Conservation (phyloP, 2,113 vertebrate species). For the Redunca redunca region DNA sequence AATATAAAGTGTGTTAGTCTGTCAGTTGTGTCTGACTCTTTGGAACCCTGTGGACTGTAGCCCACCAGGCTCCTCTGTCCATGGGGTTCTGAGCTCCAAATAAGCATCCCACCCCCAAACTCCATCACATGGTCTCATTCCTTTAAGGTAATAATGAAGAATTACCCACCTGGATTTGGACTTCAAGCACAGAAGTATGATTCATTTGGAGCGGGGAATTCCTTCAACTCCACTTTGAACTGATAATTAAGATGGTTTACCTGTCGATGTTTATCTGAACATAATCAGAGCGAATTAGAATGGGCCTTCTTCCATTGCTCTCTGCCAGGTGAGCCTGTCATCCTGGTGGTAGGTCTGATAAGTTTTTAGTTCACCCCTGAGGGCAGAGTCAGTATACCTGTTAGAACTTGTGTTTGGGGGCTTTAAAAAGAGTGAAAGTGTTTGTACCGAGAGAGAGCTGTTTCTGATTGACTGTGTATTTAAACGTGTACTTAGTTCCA, state of each 20-base stretch:
- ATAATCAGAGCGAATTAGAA: background rate
- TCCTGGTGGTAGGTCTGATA: slow-evolving; percentile 4
- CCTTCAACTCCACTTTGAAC: slow-evolving; percentile 41
- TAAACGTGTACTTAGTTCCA: background rate
- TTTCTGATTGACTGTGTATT: background rate
- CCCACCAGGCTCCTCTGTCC: background rate
- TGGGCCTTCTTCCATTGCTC: background rate
- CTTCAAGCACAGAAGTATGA: background rate
- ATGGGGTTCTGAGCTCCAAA: background rate
- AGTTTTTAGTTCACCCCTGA: background rate
- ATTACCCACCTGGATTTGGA: background rate
- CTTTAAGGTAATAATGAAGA: background rate
- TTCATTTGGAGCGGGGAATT: background rate
- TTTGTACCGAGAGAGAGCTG: background rate
- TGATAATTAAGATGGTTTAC: background rate
- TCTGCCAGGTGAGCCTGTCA: background rate
- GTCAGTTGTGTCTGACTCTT: background rate
- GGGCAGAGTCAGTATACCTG: background rate
- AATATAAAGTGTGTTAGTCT: background rate
- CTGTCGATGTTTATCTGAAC: background rate
- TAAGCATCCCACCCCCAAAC: too few species aligned
- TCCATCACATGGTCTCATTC: background rate
- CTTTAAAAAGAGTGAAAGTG: background rate
- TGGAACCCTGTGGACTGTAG: background rate
- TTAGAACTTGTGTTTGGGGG: background rate